These are phyloP conservation scores for Sericinus montela DNA, from an alignment of 2,888 invertebrate genomes.

Conservation along the genomic window DNA sequence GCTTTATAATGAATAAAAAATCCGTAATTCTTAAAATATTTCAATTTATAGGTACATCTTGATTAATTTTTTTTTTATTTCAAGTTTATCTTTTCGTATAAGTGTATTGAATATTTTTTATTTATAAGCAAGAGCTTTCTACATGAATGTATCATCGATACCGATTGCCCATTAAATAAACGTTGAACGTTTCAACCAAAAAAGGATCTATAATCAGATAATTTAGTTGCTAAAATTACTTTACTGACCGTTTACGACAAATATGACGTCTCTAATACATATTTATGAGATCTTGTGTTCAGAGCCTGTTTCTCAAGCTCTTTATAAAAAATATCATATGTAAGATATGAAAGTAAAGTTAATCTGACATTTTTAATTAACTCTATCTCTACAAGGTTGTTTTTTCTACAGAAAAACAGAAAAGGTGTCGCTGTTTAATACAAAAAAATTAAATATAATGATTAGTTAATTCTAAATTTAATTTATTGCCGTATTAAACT, in stretches of 20 bases:
- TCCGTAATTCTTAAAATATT: too few relatives aligned
- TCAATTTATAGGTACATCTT: too few relatives aligned
- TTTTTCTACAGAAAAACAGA: too few relatives aligned
- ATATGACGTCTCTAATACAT: constrained; percentile 7
- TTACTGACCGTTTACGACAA: constrained; percentile 8
- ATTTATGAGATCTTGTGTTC: constrained; percentile 11
- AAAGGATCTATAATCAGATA: constrained; percentile 43
- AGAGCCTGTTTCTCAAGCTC: constrained; percentile 10
- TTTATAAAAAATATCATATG: constrained; percentile 3
- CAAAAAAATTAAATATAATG: too few relatives aligned
- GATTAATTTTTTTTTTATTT: too few relatives aligned
- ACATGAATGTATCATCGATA: constrained; percentile 50
- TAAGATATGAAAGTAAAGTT: constrained; percentile 4
- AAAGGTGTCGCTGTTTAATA: too few relatives aligned
- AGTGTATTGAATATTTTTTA: neutral
- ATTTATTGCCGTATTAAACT: too few relatives aligned
- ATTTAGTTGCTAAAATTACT: constrained; percentile 31
- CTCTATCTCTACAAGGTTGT: neutral
- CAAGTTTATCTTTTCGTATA: too few relatives aligned
- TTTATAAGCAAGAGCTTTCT: constrained; percentile 25
- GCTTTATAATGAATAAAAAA: too few relatives aligned
- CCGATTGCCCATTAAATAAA: constrained; percentile 40
- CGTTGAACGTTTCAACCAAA: constrained; percentile 31
- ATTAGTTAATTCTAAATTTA: too few relatives aligned
- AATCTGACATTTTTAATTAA: neutral